Evolutionary conservation across 2,888 invertebrate genomes (phyloP), one percentile per base, ranked within the genome.

Genomic region (Apamea crenata): DNA sequence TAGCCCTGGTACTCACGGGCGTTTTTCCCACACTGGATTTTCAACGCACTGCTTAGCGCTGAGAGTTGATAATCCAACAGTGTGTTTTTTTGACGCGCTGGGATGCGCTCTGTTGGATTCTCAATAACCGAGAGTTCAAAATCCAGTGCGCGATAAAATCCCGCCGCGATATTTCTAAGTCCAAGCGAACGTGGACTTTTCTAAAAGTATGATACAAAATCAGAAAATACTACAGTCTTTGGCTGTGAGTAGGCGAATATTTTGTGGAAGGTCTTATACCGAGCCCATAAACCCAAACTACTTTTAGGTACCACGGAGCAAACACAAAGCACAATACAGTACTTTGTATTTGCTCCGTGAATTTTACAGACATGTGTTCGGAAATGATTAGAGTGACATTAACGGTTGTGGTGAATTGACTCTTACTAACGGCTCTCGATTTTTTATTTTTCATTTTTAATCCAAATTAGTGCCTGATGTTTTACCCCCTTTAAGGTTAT

Each of bases 381-480:
- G 21, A 40, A 50, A 75, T 56, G 10, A 68, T 71, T 16, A 71
- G 50, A 74, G 32, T 82, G 78, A 56, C 18, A 78, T 77, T 82
- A 79, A 82, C 36, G 75, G 80, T 84, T 87, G 80, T 81, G 84
- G 74, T 88, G 82, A 81, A 69, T 77, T 81, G 68, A 78, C 40
- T 86, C 16, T 74, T 79, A 89, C 82, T 90, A 90, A 89, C 85
- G 71, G 36, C 69, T 59, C 25, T 71, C 29, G 32, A 73, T 56
- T 69, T 79, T 70, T 61, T 25, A 59, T 65, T 56, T 50, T 56
- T 63, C 4, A 18, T 61, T 66, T 53, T 47, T 53, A 12, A 56
- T 44, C 8, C 16, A 40, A 69, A 70, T 44, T 29, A 70, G 10
- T 50, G 44, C 50, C 36, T 77, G 36, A 61, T 25, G 59, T 65